phyloP scores from a whole-genome alignment of 30 jellyfish, hydroid and myxozoan species.

The Chrysaora quinquecirrha region DNA sequence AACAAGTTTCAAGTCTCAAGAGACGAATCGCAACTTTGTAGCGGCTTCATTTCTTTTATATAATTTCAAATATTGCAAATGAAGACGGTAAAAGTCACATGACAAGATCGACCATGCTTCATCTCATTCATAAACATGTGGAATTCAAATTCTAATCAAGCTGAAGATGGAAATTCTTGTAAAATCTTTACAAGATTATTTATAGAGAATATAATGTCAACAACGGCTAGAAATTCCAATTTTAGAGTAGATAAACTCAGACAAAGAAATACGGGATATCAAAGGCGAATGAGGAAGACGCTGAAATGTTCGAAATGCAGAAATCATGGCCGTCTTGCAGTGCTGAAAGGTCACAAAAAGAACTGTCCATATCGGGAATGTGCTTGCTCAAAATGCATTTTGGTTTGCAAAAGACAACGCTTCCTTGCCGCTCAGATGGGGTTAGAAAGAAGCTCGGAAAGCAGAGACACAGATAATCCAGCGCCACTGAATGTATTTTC shows the following conservation, averaged over 20 bases:
- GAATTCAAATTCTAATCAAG: too few relatives aligned
- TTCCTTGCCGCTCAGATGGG: constrained; percentile 57
- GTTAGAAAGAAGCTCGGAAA: constrained; percentile 12
- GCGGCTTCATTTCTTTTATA: background rate
- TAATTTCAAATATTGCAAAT: too few relatives aligned
- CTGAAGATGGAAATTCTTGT: too few relatives aligned
- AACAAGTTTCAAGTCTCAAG: background rate
- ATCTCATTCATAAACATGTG: too few relatives aligned
- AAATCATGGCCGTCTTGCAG: constrained; percentile 50
- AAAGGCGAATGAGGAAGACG: constrained; percentile 21
- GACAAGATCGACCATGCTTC: too few relatives aligned
- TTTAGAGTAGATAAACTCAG: background rate
- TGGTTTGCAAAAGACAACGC: constrained; percentile 52
- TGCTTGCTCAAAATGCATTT: constrained; percentile 57
- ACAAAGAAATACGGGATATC: background rate
- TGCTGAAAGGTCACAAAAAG: constrained; percentile 60
- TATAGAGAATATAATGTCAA: too few relatives aligned
- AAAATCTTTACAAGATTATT: too few relatives aligned
- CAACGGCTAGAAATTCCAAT: background rate
- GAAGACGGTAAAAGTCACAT: too few relatives aligned
- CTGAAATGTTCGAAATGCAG: constrained; percentile 65
- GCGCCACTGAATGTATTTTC: background rate
- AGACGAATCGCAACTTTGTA: background rate
- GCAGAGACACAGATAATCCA: too few relatives aligned
- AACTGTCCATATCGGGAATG: constrained; percentile 62